These are phyloP conservation scores for Babylonia areolata DNA, from an alignment of 1,140 invertebrate genomes.

Conservation along the genomic window DNA sequence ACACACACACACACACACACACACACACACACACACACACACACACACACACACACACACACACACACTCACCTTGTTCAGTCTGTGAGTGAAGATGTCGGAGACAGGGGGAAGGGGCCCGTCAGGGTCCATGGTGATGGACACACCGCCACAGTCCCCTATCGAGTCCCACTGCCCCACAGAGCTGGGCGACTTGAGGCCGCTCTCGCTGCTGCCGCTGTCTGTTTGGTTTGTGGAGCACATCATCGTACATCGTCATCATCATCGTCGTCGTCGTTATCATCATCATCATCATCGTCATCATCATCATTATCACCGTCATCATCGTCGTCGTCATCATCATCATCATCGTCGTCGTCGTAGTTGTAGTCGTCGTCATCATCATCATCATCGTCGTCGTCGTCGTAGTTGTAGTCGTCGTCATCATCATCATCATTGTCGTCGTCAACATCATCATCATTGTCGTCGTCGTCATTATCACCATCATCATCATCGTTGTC, in stretches of 20 bases:
- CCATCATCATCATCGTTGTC: no score
- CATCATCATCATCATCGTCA: background rate
- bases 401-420: no score
- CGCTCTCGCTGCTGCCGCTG: background rate
- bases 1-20: background rate
- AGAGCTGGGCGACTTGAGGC: background rate
- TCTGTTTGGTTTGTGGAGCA: no score
- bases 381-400: no score
- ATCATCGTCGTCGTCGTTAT: background rate
- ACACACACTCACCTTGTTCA: background rate
- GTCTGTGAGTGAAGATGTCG: background rate
- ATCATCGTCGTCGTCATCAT: background rate
- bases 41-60: slow-evolving; percentile 12
- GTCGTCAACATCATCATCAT: no score
- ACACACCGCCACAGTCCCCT: background rate
- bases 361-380: no score
- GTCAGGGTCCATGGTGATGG: background rate
- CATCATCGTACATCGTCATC: background rate
- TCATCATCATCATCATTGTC: no score
- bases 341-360: background rate
- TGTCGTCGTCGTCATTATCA: no score
- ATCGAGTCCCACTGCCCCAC: background rate
- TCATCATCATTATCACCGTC: background rate
- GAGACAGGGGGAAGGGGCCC: background rate
- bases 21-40: background rate